Conservation (phyloP, 2,888 invertebrate species). For the Drosophila borborema region DNA sequence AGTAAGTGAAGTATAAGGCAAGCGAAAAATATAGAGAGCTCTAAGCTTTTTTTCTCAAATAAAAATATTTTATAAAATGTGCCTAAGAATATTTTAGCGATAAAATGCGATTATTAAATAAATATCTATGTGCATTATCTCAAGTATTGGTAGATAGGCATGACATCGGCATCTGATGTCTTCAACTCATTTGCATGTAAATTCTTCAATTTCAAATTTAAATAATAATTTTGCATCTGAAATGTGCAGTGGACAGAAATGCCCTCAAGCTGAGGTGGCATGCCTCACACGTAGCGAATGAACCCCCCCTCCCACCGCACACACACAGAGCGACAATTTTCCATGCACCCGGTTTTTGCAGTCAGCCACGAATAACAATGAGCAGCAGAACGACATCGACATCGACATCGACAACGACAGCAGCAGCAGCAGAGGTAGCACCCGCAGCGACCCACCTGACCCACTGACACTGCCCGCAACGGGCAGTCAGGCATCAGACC, state of each 20-base stretch:
- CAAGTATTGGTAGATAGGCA: background rate
- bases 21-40: background rate
- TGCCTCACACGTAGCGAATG: background rate
- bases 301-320: background rate
- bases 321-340: conserved; percentile 29
- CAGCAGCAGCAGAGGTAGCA: background rate
- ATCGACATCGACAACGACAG: conserved; percentile 16
- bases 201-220: background rate
- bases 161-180: background rate
- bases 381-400: conserved; percentile 13
- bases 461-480: conserved; percentile 58
- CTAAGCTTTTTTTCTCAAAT: background rate
- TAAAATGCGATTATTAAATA: background rate
- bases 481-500: conserved; percentile 30
- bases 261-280: conserved; percentile 1
- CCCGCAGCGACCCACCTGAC: conserved; percentile 41
- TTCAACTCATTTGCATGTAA: background rate
- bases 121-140: background rate
- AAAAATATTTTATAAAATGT: background rate
- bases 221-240: conserved; percentile 1
- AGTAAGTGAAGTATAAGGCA: background rate
- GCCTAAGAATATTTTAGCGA: background rate
- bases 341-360: conserved; percentile 26
- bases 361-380: conserved; percentile 16
- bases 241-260: background rate